Conservation (phyloP, 2,113 vertebrate species). For the Malaclemys terrapin region DNA sequence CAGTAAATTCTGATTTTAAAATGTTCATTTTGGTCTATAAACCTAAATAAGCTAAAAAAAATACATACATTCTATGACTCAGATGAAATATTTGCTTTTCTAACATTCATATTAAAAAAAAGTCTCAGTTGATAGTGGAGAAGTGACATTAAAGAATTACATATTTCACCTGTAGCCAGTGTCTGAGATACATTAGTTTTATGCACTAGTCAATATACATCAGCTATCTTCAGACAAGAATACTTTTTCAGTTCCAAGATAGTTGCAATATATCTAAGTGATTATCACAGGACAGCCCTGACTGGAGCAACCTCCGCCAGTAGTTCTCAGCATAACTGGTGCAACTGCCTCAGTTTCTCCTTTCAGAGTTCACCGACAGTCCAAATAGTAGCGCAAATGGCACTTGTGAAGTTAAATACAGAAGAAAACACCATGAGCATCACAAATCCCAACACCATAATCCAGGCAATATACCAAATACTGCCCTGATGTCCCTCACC, state of each 20-base stretch:
- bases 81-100: not conserved
- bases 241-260: not conserved
- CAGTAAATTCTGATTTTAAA: not conserved
- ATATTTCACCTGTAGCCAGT: not conserved
- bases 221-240: not conserved
- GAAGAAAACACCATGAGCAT: no score
- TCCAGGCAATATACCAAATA: no score
- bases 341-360: no score
- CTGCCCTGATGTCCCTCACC: no score
- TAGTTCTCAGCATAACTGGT: no score
- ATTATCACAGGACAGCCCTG: no score
- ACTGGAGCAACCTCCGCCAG: no score
- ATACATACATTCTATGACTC: not conserved
- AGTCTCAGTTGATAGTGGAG: accelerated
- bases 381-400: no score
- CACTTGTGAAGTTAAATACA: no score
- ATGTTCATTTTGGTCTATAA: not conserved
- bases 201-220: not conserved
- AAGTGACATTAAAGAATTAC: not conserved
- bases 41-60: not conserved
- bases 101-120: not conserved
- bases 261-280: not conserved
- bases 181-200: not conserved
- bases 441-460: no score
- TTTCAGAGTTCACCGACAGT: no score